Base-by-base conservation (phyloP, 2,797 vertebrate species). In the Antrozous pallidus region DNA sequence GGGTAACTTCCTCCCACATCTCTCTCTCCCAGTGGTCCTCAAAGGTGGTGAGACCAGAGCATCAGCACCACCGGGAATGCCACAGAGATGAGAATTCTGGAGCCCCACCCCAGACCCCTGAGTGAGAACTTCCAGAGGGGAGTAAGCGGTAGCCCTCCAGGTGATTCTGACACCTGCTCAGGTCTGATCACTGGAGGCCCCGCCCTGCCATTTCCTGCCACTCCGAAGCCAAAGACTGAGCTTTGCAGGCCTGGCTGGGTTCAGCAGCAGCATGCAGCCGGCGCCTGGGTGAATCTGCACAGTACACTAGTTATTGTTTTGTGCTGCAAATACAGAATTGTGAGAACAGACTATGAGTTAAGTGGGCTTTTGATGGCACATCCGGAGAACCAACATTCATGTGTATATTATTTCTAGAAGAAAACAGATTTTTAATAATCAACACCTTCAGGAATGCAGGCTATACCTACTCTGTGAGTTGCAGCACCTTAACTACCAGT, bases 251-350 rank as follows among this genome's bases (percentile, higher is more conserved):
- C 42, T 0, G 8, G 58, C 13, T n/a, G 14, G 6, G 20, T n/a
- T 79, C 42, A 3, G 36, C 47, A 20, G 26, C 28, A 33, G 36
- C 12, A 20, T 28, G 56, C 2, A 13, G 38, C 13, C 16, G n/a
- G 36, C 61, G 2, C 0, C 16, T 16, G 2, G 38, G 4, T 0
- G 63, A 71, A 12, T 65, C 26, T 0, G 0, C 14, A 13, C 0
- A 13, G 6, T 16, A 8, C 6, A 4, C 4, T 22, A 12, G 20
- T 24, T 40, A 1, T 14, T 26, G 9, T 40, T 63, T 14, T 7
- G 20, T 3, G 31, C 18, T 20, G n/a, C n/a, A 56, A 65, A 63
- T 0, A 8, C 38, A 42, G 26, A 42, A 42, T 1, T 13, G 12
- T n/a, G 36, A 67, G 45, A 70, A 42, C 49, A 40, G 9, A 69